Evolutionary conservation across 1,140 invertebrate species (phyloP), one percentile per base, ranked within the genome.

Genomic region (Caenorhabditis tropicalis): DNA sequence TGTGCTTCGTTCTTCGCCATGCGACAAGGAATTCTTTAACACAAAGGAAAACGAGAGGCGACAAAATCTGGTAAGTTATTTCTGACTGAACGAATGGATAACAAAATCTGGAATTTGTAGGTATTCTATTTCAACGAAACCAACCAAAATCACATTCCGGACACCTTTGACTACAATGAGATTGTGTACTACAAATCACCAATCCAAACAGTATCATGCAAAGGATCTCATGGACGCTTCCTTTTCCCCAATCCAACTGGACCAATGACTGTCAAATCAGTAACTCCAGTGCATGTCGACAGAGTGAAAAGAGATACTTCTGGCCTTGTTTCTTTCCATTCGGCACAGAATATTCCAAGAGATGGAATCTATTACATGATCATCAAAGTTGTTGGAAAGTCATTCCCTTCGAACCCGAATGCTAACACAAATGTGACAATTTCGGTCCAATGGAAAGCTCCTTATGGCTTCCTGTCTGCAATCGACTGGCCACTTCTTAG

Each of bases 351-450:
- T 24, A 82, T 91, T 36, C 90, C 90, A 27, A 74, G 56, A 7
- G 90, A 91, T 85, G 88, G 88, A 16, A 89, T 90, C 49, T 91
- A 91, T 79, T 83, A 91, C 19, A 82, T 91, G n/a, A 85, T 91
- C 33, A 65, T 91, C n/a, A 90, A 88, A 60, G 46, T 65, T 16
- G 83, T 79, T 29, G 60, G 43, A 39, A 65, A 65, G 10, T 56
- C 70, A 27, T 15, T 58, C 19, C 88, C 65, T 19, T 74, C 36
- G 10, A 82, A 15, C 3, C 56, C 19, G 29, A 56, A 60, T 46
- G 39, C 29, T 24, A 86, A 39, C 43, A 49, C 21, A 16, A 88
- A 89, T 79, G 60, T 91, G 12, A 49, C 82, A 12, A 82, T 91
- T 21, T 87, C 90, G 27, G 88, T 89, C n/a, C 88, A 91, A 87